Base-by-base conservation (phyloP, 2,797 vertebrate genomes). In the Champsocephalus gunnari region DNA sequence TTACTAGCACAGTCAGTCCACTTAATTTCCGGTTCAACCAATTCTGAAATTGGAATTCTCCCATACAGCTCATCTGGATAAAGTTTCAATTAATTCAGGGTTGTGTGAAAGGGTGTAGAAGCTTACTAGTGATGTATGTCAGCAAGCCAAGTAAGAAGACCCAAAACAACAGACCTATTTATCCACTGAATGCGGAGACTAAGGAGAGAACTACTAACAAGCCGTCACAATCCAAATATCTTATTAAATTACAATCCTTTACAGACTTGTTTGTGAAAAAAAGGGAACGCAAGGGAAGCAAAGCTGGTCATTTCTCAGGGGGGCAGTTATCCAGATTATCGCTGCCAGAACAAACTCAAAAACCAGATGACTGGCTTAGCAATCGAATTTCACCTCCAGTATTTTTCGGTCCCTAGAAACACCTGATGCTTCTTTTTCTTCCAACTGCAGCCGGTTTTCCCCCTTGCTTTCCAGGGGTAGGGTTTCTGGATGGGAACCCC, bases 401-500 rank as follows among this genome's bases (percentile, higher is more conserved):
- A 50, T 50, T 43, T 79, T 38, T 82, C 24, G 74, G 8, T 65
- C 45, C 51, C 66, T 17, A 45, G 58, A 64, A 56, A 68, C 50
- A 64, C 51, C 48, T 64, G 60, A 58, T 32, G 28, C 57, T 49
- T 67, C 58, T 50, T 59, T 62, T 47, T 4, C 32, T 58, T 49
- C 38, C 24, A 12, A 38, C 55, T 65, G 60, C 72, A 54, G 45
- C 41, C 9, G 5, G 64, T 45, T 45, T 78, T 75, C 47, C 60
- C 62, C 62, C 9, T 71, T 19, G 2, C 47, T 73, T 83, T 80
- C 73, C 73, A 71, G 16, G 9, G 64, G 56, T 82, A 67, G 64
- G 74, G 73, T 57, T 84, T 38, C 34, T 84, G 70, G 80, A 84
- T 67, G 57, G 78, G 76, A 90, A 82, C 54, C 79, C 78, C 77